These are phyloP conservation scores for Cosmorhoe ocellata DNA, from an alignment of 2,888 invertebrate species.

Conservation along the genomic window DNA sequence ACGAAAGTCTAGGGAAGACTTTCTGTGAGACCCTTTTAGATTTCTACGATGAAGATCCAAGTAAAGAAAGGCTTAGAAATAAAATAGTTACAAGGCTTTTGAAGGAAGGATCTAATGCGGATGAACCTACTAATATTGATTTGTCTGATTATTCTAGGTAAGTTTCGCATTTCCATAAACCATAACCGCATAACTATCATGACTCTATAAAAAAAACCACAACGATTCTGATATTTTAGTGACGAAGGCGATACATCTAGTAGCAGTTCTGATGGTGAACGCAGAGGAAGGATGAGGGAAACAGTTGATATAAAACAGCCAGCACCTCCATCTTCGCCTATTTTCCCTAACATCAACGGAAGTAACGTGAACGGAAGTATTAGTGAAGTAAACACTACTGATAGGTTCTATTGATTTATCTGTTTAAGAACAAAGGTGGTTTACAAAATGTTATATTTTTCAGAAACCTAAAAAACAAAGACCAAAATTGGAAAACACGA, in stretches of 20 bases:
- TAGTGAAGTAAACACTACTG: slow-evolving; percentile 47
- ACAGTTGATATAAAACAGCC: slow-evolving; percentile 68
- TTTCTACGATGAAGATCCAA: slow-evolving; percentile 93
- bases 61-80: slow-evolving; percentile 89
- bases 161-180: neutral
- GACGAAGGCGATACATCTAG: slow-evolving; percentile 91
- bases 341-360: slow-evolving; percentile 73
- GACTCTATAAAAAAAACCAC: too few species aligned
- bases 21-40: slow-evolving; percentile 97
- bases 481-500: slow-evolving; percentile 70
- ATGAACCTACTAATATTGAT: slow-evolving; percentile 93
- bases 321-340: slow-evolving; percentile 89
- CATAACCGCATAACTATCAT: too few species aligned
- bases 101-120: slow-evolving; percentile 93
- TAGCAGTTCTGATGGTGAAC: slow-evolving; percentile 85
- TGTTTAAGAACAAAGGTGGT: neutral
- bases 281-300: slow-evolving; percentile 78
- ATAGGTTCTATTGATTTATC: neutral
- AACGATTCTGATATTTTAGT: slow-evolving; percentile 67
- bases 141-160: slow-evolving; percentile 95
- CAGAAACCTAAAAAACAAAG: slow-evolving; percentile 64
- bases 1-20: slow-evolving; percentile 89
- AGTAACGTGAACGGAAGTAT: slow-evolving; percentile 58
- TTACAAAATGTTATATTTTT: slow-evolving; percentile 27
- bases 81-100: slow-evolving; percentile 91